A percentile compares a stretch with the other conserved stretches of the same genome.
Evolutionary conservation across 1,140 invertebrate genomes (phyloP).

Genomic region (Drosophila ambigua): DNA sequence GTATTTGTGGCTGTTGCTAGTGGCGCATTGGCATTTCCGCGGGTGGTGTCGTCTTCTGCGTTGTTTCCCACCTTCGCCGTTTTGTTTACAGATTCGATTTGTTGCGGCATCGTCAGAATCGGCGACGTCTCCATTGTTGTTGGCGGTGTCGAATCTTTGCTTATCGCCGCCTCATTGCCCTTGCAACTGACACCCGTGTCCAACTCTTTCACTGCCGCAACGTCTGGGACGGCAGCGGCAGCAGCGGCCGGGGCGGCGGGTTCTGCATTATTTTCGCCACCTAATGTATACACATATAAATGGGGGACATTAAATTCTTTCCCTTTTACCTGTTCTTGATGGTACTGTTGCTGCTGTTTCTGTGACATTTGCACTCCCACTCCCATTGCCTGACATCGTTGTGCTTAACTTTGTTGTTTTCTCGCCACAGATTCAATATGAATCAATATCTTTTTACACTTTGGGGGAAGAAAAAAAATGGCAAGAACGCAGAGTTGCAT

Average conservation of each 20-base stretch:
- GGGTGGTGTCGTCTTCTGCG: constrained; percentile 22
- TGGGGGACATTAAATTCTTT: constrained; percentile 32
- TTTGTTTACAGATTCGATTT: constrained; percentile 1
- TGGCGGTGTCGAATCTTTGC: constrained; percentile 1
- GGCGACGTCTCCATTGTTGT: constrained; percentile 2
- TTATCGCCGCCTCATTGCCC: neutral
- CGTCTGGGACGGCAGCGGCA: constrained; percentile 11
- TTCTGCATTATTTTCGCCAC: constrained; percentile 67
- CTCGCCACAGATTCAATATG: too few relatives aligned
- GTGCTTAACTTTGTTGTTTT: too few relatives aligned
- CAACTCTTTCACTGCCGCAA: constrained; percentile 10
- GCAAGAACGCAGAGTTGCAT: constrained; percentile 76
- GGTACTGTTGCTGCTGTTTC: constrained; percentile 19
- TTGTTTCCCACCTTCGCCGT: constrained; percentile 26
- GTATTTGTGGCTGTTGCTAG: constrained; percentile 23
- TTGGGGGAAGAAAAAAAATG: constrained; percentile 43
- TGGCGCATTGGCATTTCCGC: constrained; percentile 38
- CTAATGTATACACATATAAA: constrained; percentile 35
- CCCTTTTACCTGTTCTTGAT: constrained; percentile 65
- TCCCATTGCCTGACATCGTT: constrained; percentile 38
- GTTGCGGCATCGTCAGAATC: constrained; percentile 4
- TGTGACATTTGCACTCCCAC: constrained; percentile 65
- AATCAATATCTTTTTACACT: too few relatives aligned
- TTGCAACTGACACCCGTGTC: constrained; percentile 3
- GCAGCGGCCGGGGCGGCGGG: constrained; percentile 22